Conservation (phyloP, 2,888 invertebrate genomes). For the Therioaphis trifolii region DNA sequence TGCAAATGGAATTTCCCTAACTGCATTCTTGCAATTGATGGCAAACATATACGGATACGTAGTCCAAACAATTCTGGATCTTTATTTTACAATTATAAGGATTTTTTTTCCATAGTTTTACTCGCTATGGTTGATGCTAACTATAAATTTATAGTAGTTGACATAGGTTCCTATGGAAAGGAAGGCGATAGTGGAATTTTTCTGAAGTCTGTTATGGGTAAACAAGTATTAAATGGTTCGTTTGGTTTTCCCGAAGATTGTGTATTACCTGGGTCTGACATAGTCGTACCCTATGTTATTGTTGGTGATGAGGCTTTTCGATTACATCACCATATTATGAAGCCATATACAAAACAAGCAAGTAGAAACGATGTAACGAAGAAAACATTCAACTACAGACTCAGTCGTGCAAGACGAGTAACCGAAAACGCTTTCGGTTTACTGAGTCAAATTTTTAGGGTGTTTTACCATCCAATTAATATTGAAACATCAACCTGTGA, state of each 20-base stretch:
- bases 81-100: slow-evolving; percentile 9
- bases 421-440: slow-evolving; percentile 64
- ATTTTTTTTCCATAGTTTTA: no score
- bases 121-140: no score
- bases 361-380: slow-evolving; percentile 55
- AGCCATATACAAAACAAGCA: slow-evolving; percentile 61
- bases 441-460: slow-evolving; percentile 62
- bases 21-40: no score
- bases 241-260: slow-evolving; percentile 27
- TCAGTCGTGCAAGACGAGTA: slow-evolving; percentile 63
- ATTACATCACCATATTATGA: slow-evolving; percentile 64
- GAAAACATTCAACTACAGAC: slow-evolving; percentile 64
- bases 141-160: no score
- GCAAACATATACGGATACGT: not conserved
- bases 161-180: no score
- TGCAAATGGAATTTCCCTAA: not conserved
- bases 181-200: no score
- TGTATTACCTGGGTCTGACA: slow-evolving; percentile 1
- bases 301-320: slow-evolving; percentile 36
- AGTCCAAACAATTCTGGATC: slow-evolving; percentile 16
- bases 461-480: slow-evolving; percentile 62
- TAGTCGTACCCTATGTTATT: not conserved
- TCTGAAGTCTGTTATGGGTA: no score
- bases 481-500: slow-evolving; percentile 14
- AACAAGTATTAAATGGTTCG: not conserved